phyloP scores from a whole-genome alignment of 1,140 invertebrate genomes.

The Penaeus vannamei region DNA sequence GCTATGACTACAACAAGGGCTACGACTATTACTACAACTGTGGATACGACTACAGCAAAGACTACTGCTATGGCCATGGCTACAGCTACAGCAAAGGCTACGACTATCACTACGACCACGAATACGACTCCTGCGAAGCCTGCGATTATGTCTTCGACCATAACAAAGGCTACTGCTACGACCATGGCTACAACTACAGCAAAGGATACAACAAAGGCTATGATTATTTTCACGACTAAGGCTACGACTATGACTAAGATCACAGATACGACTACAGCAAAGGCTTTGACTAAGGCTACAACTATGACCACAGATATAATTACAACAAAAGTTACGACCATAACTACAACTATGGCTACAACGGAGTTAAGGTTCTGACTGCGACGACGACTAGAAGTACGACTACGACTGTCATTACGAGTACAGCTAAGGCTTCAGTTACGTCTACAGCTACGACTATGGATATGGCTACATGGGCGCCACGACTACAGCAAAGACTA shows the following conservation, averaged over 20 bases:
- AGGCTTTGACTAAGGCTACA: background rate
- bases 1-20: background rate
- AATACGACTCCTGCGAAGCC: background rate
- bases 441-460: background rate
- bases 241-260: slow-evolving; percentile 5
- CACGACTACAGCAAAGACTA: background rate
- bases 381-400: slow-evolving; percentile 1
- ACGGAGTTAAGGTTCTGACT: background rate
- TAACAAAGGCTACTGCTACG: slow-evolving; percentile 3
- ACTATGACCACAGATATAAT: background rate
- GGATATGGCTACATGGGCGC: background rate
- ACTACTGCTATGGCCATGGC: background rate
- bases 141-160: too few relatives aligned
- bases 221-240: background rate
- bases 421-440: background rate
- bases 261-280: background rate
- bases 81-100: background rate
- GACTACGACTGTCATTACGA: slow-evolving; percentile 1
- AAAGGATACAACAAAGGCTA: background rate
- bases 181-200: background rate
- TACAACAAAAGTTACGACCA: slow-evolving; percentile 9
- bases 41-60: background rate
- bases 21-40: slow-evolving; percentile 6
- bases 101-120: slow-evolving; percentile 14
- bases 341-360: background rate